Evolutionary conservation across 2,797 vertebrate genomes (phyloP).

Genomic region (Myotis daubentonii): DNA sequence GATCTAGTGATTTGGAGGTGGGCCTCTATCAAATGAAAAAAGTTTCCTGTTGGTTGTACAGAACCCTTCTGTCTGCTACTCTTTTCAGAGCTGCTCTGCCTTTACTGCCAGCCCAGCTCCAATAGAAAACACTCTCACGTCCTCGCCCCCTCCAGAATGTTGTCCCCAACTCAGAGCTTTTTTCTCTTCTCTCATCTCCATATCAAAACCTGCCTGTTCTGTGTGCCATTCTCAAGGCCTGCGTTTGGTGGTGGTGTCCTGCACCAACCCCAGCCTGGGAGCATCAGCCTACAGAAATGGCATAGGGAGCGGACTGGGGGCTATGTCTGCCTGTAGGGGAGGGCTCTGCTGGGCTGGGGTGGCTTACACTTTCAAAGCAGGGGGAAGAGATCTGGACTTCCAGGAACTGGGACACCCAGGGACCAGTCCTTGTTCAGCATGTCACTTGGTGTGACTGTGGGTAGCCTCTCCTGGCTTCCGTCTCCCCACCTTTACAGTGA

Average conservation of each 20-base stretch:
- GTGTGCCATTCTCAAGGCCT: not conserved
- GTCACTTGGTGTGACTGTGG: not conserved
- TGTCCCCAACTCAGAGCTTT: not conserved
- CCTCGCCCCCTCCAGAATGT: not conserved
- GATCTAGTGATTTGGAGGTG: not conserved
- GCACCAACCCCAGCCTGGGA: not conserved
- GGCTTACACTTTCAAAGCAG: not conserved
- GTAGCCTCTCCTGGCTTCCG: not conserved
- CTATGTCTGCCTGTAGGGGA: not conserved
- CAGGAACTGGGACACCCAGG: not conserved
- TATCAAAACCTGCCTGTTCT: not conserved
- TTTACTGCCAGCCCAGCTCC: not conserved
- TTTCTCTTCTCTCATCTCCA: not conserved
- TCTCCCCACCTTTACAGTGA: not conserved
- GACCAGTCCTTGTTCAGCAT: not conserved
- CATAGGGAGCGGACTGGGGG: too few species aligned
- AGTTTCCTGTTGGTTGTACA: not conserved
- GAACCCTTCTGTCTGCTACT: not conserved
- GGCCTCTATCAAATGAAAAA: accelerated
- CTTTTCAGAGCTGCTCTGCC: not conserved
- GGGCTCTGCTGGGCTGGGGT: not conserved
- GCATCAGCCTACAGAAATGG: not conserved
- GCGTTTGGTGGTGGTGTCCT: not conserved
- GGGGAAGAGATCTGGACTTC: not conserved
- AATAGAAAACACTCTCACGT: accelerated